Percentiles rank a stretch among this genome's conserved stretches.
Conservation (phyloP, 1,140 invertebrate genomes). For the Aphidius gifuensis region DNA sequence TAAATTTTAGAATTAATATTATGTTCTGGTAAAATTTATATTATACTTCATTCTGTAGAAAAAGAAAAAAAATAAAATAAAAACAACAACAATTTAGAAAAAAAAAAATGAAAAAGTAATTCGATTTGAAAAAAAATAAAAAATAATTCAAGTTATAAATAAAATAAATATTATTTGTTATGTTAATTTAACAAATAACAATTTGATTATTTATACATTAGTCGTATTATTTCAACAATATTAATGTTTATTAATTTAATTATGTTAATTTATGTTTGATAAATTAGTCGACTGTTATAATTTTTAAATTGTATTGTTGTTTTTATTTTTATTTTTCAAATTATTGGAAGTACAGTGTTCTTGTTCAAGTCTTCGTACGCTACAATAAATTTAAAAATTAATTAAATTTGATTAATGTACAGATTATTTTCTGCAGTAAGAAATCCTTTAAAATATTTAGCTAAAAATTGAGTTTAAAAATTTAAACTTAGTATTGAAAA, state of each 20-base stretch:
- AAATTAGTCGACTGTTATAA: no score
- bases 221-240: no score
- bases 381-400: constrained; percentile 24
- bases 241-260: no score
- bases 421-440: constrained; percentile 17
- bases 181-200: neutral
- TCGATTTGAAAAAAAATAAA: constrained; percentile 19
- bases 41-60: constrained; percentile 51
- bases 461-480: no score
- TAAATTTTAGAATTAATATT: constrained; percentile 52
- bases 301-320: no score
- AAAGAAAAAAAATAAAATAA: constrained; percentile 9
- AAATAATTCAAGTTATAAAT: neutral
- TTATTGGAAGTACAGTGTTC: constrained; percentile 30
- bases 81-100: neutral
- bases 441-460: neutral
- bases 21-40: constrained; percentile 34
- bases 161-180: no score
- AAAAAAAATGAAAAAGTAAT: constrained; percentile 7
- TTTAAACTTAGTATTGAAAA: no score
- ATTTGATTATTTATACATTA: no score
- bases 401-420: constrained; percentile 18
- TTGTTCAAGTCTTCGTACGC: constrained; percentile 37
- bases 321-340: neutral
- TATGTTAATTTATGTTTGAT: no score